phyloP scores from a whole-genome alignment of 2,888 invertebrate genomes.

The Deroplatys truncata region DNA sequence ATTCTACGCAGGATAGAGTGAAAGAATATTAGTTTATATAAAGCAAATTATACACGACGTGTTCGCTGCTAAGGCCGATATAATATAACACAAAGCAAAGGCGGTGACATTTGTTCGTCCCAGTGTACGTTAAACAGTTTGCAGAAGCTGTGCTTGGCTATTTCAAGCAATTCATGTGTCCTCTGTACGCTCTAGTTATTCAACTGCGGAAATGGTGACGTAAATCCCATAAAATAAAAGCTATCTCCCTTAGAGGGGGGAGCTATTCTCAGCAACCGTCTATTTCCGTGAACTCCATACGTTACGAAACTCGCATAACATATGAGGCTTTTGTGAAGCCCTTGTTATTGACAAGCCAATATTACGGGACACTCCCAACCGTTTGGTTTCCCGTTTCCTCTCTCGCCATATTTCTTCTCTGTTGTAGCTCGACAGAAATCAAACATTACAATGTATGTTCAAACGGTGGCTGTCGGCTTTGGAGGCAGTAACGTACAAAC shows the following conservation, averaged over 20 bases:
- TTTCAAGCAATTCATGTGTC: too few relatives aligned
- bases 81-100: too few relatives aligned
- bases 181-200: too few relatives aligned
- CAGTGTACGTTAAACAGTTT: too few relatives aligned
- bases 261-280: not conserved
- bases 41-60: too few relatives aligned
- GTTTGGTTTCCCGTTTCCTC: not conserved
- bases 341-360: not conserved
- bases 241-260: not conserved
- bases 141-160: too few relatives aligned
- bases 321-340: not conserved
- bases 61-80: too few relatives aligned
- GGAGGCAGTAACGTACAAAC: not conserved
- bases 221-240: too few relatives aligned
- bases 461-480: not conserved
- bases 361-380: not conserved
- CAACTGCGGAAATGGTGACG: too few relatives aligned
- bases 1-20: too few relatives aligned
- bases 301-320: not conserved
- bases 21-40: too few relatives aligned
- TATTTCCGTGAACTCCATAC: not conserved
- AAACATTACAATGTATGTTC: not conserved
- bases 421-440: not conserved
- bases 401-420: not conserved
- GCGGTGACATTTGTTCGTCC: too few relatives aligned